A percentile compares a stretch with the other conserved stretches of the same genome.
Conservation (phyloP, 2,888 invertebrate species). For the Perithous albicinctus region DNA sequence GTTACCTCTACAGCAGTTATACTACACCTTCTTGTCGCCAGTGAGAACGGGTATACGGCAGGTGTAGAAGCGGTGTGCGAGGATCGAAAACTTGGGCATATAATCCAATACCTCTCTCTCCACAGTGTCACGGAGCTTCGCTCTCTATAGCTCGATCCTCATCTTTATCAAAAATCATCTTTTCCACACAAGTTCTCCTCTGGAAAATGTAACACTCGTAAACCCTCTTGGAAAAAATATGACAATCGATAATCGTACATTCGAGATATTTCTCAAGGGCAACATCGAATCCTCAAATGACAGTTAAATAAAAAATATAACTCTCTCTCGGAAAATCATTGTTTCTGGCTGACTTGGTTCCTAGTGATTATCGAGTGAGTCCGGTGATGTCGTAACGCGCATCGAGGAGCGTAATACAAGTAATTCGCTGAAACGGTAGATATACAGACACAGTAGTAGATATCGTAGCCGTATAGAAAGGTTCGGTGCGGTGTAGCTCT, state of each 20-base stretch:
- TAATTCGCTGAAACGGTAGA: constrained; percentile 37
- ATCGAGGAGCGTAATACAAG: constrained; percentile 37
- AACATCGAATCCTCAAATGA: no score
- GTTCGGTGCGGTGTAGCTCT: constrained; percentile 32
- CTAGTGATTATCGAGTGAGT: no score
- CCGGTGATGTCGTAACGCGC: constrained; percentile 35
- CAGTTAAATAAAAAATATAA: no score
- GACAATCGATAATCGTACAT: no score
- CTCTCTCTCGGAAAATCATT: no score
- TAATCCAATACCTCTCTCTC: background rate
- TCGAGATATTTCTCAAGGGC: no score
- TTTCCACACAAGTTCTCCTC: background rate
- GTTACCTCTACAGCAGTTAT: background rate
- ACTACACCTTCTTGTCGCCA: background rate
- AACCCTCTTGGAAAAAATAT: constrained; percentile 28
- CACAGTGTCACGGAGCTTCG: constrained; percentile 29
- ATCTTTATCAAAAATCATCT: constrained; percentile 3
- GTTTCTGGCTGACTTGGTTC: no score
- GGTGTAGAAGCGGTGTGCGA: background rate
- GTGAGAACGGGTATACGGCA: constrained; percentile 11
- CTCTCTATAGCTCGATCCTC: background rate
- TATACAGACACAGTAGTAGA: constrained; percentile 20
- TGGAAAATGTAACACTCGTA: background rate
- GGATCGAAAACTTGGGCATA: constrained; percentile 12
- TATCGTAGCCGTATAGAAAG: constrained; percentile 17